Evolutionary conservation across 2,888 invertebrate species (phyloP), one percentile per base, ranked within the genome.

Genomic region (Drosophila leonis): DNA sequence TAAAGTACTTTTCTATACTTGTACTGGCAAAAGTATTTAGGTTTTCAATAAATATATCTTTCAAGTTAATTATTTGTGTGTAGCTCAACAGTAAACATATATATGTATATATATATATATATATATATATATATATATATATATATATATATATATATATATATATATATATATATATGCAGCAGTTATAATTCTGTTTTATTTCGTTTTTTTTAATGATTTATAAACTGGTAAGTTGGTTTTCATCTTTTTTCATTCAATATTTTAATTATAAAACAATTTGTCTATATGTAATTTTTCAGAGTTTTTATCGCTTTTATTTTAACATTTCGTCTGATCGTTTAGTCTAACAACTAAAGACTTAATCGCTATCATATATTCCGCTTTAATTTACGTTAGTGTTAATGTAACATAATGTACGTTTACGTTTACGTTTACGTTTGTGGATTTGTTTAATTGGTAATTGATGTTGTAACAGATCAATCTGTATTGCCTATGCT

Each of bases 211-310:
- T 62, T 74, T 4, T 54, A 78, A 72, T 70, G 73, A 67, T 70
- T 65, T 44, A 72, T 72, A 72, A 85, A 68, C 63, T 84, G 66
- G 67, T 68, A 59, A 63, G 18, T 55, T 64, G 24, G 65, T 72
- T 72, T 60, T 77, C 41, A 56, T 77, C 1, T 27, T 54, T 72
- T 66, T 68, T 54, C 46, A 63, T 76, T 75, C 72, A 84, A 72
- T 82, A 74, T 75, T 76, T 78, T 75, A 83, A 73, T 88, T 87
- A 80, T 82, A 81, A 89, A 85, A 89, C 82, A 89, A 79, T 80
- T 75, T 83, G 29, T 70, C 84, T 87, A 81, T 75, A 75, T 54
- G 68, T 70, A 44, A 48, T 65, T 78, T 77, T 65, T 44, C 33
- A 68, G 65, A 75, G 52, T 51, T 72, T 67, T 57, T 55, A 64